Conservation (phyloP, 2,113 vertebrate species). For the Hemibagrus wyckioides region DNA sequence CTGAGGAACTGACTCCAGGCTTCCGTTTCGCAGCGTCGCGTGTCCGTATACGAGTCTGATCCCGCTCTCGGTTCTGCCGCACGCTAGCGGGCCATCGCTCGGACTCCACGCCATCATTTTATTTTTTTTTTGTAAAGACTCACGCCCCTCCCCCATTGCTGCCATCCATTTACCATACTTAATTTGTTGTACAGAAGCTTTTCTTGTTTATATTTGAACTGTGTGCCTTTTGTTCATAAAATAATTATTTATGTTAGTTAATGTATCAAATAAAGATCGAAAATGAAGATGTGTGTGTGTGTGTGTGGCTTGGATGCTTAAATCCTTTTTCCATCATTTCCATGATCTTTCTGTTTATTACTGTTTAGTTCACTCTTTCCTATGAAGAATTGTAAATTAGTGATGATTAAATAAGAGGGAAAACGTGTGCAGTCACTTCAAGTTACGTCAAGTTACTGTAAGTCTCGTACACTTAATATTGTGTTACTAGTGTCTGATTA, state of each 20-base stretch:
- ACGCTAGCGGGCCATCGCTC: slow-evolving; percentile 15
- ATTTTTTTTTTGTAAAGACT: slow-evolving; percentile 65
- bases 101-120: slow-evolving; percentile 50
- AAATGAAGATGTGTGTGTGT: neutral
- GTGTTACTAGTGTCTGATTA: too few species aligned
- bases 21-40: slow-evolving; percentile 13
- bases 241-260: slow-evolving; percentile 91
- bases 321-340: neutral
- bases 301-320: too few species aligned
- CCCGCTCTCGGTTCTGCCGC: neutral
- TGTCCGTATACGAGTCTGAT: neutral
- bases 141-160: slow-evolving; percentile 57
- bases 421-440: too few species aligned
- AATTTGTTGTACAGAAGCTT: slow-evolving; percentile 81
- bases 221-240: slow-evolving; percentile 90
- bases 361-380: neutral
- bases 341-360: too few species aligned
- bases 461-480: too few species aligned
- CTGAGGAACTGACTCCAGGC: slow-evolving; percentile 16
- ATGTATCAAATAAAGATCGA: slow-evolving; percentile 72
- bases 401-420: neutral
- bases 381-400: neutral
- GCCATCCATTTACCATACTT: slow-evolving; percentile 60
- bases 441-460: too few species aligned
- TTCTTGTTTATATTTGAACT: slow-evolving; percentile 85